Evolutionary conservation across 1,140 invertebrate genomes (phyloP), one percentile per base, ranked within the genome.

Genomic region (Brachionus angularis): DNA sequence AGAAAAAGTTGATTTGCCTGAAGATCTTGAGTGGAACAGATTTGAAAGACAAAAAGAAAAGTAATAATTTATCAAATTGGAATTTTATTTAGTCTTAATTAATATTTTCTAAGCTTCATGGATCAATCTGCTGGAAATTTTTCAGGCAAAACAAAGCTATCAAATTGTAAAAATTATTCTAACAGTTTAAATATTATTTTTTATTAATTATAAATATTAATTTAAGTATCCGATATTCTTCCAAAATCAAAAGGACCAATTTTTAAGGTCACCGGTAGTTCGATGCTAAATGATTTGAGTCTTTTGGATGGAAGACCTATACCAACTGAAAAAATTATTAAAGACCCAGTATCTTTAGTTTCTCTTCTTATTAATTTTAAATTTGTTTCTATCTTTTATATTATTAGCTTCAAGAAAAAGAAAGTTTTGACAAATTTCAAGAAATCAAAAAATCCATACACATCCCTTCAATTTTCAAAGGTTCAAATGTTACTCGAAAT

Each of bases 281-380:
- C 42, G 23, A 8, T 67, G 36, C 16, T 18, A 67, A 34, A 34
- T 47, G 29, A 47, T 23, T 16, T 10, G 18, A 67, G 16, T 50
- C 5, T 49, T 4, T 47, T 34, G 34, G 47, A 47, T 31, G 62
- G 62, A 36, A 46, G 62, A 47, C 62, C 62, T 25, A 21, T 67
- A 25, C 62, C 62, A 34, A 67, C 62, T 21, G 62, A 39, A 29
- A 7, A 42, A 31, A 67, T 25, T 18, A 34, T 67, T 21, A 8
- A 67, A 31, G 47, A 46, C 47, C 62, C 62, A 29, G 62, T 67
- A 67, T n/a, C n/a, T n/a, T n/a, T n/a, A n/a, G n/a, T n/a, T n/a
- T n/a, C n/a, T n/a, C n/a, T n/a, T n/a, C n/a, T n/a, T n/a, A n/a
- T n/a, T n/a, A n/a, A n/a, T n/a, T n/a, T n/a, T n/a, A n/a, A n/a